Percentiles rank a stretch among this genome's conserved stretches.
phyloP scores from a whole-genome alignment of 2,113 vertebrate genomes.

The Amia ocellicauda region DNA sequence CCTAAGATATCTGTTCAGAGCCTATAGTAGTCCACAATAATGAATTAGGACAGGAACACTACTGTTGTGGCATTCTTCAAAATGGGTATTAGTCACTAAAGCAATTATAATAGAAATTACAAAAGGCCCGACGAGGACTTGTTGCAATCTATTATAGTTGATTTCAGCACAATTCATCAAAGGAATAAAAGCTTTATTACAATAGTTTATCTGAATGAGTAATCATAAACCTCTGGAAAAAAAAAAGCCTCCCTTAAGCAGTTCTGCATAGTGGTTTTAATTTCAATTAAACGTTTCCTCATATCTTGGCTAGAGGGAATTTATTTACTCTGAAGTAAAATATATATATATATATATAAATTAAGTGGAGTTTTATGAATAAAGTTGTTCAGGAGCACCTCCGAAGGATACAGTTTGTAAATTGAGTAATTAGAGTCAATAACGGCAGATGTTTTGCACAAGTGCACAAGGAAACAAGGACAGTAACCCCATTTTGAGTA shows the following conservation, averaged over 20 bases:
- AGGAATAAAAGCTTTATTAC: slow-evolving; percentile 26
- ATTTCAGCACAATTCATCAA: slow-evolving; percentile 43
- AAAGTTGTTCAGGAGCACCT: no score
- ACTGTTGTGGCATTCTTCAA: slow-evolving; percentile 45
- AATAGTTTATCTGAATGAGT: slow-evolving; percentile 2
- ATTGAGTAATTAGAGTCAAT: no score
- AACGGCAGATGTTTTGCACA: no score
- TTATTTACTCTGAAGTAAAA: not conserved
- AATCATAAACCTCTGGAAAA: not conserved
- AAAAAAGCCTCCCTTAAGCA: not conserved
- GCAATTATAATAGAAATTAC: slow-evolving; percentile 59
- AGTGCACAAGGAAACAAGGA: no score
- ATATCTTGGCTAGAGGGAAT: slow-evolving; percentile 13
- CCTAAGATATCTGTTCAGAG: slow-evolving; percentile 48
- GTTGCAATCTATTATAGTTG: slow-evolving; percentile 41
- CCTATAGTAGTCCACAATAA: slow-evolving; percentile 6
- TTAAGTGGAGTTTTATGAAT: not conserved
- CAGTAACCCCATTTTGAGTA: no score
- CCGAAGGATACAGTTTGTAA: no score
- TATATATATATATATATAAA: slow-evolving; percentile 4
- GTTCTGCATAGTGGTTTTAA: slow-evolving; percentile 1
- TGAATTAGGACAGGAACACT: slow-evolving; percentile 13
- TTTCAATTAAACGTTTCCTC: slow-evolving; percentile 18
- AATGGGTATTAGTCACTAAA: slow-evolving; percentile 56
- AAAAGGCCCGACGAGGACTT: slow-evolving; percentile 40